Evolutionary conservation across 2,113 vertebrate genomes (phyloP).

Genomic region (Lucifuga dentata): DNA sequence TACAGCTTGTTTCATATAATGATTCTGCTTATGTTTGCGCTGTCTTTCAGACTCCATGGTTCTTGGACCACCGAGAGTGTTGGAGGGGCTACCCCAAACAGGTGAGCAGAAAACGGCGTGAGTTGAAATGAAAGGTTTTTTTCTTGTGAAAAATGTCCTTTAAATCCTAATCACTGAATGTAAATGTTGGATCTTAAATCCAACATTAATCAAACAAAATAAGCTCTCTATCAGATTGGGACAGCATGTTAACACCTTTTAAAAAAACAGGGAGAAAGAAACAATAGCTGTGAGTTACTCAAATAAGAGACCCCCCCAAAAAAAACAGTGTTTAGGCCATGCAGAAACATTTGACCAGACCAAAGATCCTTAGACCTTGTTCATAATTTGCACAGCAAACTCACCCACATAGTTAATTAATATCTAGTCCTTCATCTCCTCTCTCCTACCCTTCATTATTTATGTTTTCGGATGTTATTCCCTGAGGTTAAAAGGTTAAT

Average conservation of each 20-base stretch:
- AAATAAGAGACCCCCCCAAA: too few species aligned
- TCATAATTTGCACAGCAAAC: neutral
- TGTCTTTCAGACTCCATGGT: slow-evolving; percentile 92
- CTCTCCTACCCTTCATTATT: slow-evolving; percentile 21
- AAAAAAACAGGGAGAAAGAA: neutral
- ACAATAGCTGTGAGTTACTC: neutral
- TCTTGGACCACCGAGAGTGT: slow-evolving; percentile 88
- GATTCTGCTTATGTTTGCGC: slow-evolving; percentile 1
- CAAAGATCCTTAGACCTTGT: neutral
- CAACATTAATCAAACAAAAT: too few species aligned
- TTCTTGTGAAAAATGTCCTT: too few species aligned
- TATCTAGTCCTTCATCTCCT: slow-evolving; percentile 12
- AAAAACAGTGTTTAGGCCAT: slow-evolving; percentile 2
- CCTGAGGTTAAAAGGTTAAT: neutral
- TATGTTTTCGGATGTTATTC: neutral
- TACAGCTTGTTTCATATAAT: neutral
- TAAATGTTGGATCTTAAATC: too few species aligned
- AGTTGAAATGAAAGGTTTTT: neutral
- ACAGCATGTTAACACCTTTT: neutral
- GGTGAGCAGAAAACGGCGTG: slow-evolving; percentile 77
- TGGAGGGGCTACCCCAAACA: slow-evolving; percentile 90
- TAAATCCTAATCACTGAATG: too few species aligned
- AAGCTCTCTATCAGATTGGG: neutral
- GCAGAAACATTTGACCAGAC: neutral
- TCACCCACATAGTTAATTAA: neutral